Base-by-base conservation (phyloP, 2,797 vertebrate species). In the Corythornis leucogaster region DNA sequence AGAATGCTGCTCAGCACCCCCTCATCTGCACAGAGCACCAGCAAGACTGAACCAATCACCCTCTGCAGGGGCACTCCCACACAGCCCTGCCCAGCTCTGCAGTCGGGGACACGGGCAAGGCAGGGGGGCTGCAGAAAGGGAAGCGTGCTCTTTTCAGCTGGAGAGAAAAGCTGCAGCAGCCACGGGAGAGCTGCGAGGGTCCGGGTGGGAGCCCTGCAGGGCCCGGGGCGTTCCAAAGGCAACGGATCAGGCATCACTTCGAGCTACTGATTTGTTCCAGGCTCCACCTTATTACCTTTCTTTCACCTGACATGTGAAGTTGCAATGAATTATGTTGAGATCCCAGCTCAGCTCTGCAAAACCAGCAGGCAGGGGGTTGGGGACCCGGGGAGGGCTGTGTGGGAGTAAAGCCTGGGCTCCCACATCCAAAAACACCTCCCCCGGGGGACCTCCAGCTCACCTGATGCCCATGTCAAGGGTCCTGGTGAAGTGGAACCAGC, bases 401-500 rank as follows among this genome's bases (percentile, higher is more conserved):
- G 7, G 53, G 40, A 53, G 5, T 28, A 15, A 38, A 14, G 7
- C 16, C n/a, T 6, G 28, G 18, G 53, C 16, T 79, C 45, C 83
- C 33, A 3, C 17, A 22, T 18, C 28, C 43, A 18, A 17, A 11
- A 31, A 3, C 2, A 0, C 15, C n/a, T 2, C 26, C 13, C 17
- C 45, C 18, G 10, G 1, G 18, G 30, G 5, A 31, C 21, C 79
- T 1, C 1, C 51, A 22, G 33, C 0, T 15, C 7, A 3, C 1
- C 1, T 4, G 14, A 7, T 7, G 25, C 8, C 26, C 30, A 13
- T 22, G 45, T 3, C 24, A 11, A 4, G 30, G 5, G 22, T 54
- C 11, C 1, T 0, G 4, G 6, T 4, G 10, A 12, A 14, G 7
- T 38, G 2, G 12, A n/a, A 8, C 10, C 1, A 5, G 50, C 0